Base-by-base conservation (phyloP, 2,888 invertebrate species). In the Lasiommata megera region DNA sequence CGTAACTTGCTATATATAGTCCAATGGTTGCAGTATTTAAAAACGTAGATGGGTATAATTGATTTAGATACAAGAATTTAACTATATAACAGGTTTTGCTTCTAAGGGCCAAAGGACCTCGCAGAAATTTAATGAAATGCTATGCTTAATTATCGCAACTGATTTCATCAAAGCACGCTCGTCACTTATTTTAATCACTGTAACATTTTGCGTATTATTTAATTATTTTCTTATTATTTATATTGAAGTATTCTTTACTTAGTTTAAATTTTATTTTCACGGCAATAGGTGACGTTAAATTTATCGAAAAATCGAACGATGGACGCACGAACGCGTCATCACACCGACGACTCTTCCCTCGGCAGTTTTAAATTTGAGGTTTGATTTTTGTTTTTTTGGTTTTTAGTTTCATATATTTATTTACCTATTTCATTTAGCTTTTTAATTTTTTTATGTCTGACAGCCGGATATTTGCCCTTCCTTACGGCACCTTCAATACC, bases 321-420 rank as follows among this genome's bases (percentile, higher is more conserved):
- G 37, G 90, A 93, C 64, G 76, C 80, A 38, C 86, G 93, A 62
- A 92, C 92, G 61, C 85, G 93, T 51, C 94, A 93, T 64, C 93
- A 92, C 69, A 94, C 94, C 0, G 94, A 94, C 75, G 94, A 94
- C 73, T 94, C 94, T 65, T 94, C 94, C 60, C 88, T 94, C 58
- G 94, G 94, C 78, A 94, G 94, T 82, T 93, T 93, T 75, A 93
- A 93, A 77, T 93, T 93, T 71, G 94, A 94, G 93, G 94, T 93
- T 86, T 64, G 75, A 72, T 69, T 66, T 67, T 23, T 62, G 64
- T 64, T 63, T n/a, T n/a, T 67, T 58, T 67, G 31, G 66, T 65
- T 66, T 65, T 61, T 56, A 43, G 6, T 31, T 60, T 63, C 51
- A 55, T 56, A 54, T 60, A 61, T 48, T 59, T 28, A 36, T 59